These are phyloP conservation scores for Eurytoma adleriae DNA, from an alignment of 2,888 invertebrate genomes.

Conservation along the genomic window DNA sequence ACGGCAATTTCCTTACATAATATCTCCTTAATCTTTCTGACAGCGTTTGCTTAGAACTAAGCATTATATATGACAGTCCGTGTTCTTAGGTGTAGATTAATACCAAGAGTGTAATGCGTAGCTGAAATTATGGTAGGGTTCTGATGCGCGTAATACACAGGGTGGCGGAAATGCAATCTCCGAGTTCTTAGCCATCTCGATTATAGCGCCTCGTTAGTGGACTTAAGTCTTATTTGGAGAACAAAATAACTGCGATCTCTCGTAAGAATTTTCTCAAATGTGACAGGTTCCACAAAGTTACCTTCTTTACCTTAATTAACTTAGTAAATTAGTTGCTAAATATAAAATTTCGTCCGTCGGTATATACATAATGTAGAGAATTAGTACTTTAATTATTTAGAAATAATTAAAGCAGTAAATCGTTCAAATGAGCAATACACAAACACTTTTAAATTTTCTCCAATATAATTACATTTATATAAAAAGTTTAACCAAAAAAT, in stretches of 20 bases:
- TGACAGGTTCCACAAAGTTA: too few species aligned
- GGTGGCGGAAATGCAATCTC: conserved; percentile 45
- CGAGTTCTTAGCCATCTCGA: conserved; percentile 35
- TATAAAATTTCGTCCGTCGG: too few species aligned
- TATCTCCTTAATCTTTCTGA: conserved; percentile 11
- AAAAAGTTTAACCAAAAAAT: too few species aligned
- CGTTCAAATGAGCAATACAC: too few species aligned
- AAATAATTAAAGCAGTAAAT: too few species aligned
- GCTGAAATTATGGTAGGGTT: conserved; percentile 41
- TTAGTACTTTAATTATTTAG: too few species aligned
- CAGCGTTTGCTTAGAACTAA: conserved; percentile 25
- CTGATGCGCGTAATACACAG: background rate
- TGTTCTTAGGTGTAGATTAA: conserved; percentile 22
- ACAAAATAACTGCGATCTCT: conserved; percentile 8
- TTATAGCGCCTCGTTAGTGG: conserved; percentile 35
- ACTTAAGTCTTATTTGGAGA: conserved; percentile 32
- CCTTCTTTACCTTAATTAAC: too few species aligned
- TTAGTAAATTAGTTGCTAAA: too few species aligned
- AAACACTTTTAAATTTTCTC: too few species aligned
- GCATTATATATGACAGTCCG: conserved; percentile 22
- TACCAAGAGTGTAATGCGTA: background rate
- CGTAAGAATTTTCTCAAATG: background rate
- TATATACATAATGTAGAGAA: too few species aligned
- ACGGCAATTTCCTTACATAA: too few species aligned
- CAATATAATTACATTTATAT: too few species aligned